phyloP scores from a whole-genome alignment of 2,888 invertebrate species.

The Hetaerina titia region DNA sequence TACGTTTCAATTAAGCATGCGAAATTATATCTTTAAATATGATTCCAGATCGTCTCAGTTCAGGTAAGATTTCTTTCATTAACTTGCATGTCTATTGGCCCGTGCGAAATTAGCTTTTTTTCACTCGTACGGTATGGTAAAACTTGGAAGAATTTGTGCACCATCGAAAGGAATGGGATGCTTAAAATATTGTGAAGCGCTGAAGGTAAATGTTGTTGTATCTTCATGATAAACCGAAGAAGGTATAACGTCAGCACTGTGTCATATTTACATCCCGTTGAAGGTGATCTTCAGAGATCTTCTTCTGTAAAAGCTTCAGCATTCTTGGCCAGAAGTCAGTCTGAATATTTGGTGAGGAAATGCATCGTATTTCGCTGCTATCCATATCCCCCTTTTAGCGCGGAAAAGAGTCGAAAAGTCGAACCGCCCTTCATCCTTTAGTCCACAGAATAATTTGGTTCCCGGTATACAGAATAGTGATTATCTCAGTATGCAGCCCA shows the following conservation, averaged over 20 bases:
- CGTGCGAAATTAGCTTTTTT: too few species aligned
- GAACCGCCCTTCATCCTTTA: too few species aligned
- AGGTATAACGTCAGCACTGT: neutral
- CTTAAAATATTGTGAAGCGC: neutral
- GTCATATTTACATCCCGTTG: neutral
- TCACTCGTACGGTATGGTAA: too few species aligned
- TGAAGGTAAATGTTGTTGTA: neutral
- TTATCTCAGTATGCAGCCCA: too few species aligned
- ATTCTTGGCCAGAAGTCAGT: neutral
- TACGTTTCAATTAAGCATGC: too few species aligned
- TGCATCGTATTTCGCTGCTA: neutral
- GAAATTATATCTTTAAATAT: too few species aligned
- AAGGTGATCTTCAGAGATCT: neutral
- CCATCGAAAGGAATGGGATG: neutral
- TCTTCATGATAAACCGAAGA: neutral
- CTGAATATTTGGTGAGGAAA: neutral
- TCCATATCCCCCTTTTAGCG: neutral
- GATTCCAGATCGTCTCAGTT: too few species aligned
- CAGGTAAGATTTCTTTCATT: too few species aligned
- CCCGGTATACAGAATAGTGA: too few species aligned
- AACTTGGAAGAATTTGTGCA: neutral
- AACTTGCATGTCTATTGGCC: too few species aligned
- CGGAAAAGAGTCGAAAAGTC: too few species aligned
- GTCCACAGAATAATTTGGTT: too few species aligned
- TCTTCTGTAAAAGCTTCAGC: neutral